Evolutionary conservation across 2,888 invertebrate genomes (phyloP).

Genomic region (Lasius fuliginosus): DNA sequence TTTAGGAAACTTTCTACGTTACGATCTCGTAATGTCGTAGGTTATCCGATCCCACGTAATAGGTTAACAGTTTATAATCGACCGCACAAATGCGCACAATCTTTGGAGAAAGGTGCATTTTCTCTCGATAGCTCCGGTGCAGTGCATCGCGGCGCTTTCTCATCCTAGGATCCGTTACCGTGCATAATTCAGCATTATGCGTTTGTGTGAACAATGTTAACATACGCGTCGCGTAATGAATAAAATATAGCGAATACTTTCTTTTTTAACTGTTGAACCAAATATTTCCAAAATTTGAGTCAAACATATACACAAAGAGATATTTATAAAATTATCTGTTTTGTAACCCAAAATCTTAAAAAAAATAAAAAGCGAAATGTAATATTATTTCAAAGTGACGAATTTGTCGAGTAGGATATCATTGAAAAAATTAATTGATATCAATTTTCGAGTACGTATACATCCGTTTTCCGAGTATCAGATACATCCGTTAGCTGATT

Average conservation of each 20-base stretch:
- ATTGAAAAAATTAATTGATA: background rate
- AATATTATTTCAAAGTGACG: background rate
- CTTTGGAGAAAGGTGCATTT: slow-evolving; percentile 67
- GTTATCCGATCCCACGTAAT: slow-evolving; percentile 79
- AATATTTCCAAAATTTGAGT: background rate
- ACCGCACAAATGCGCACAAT: slow-evolving; percentile 50
- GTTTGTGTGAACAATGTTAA: slow-evolving; percentile 15
- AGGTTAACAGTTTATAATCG: slow-evolving; percentile 80
- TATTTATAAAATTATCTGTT: background rate
- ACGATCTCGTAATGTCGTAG: slow-evolving; percentile 76
- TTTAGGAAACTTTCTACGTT: slow-evolving; percentile 78
- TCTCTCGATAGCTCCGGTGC: slow-evolving; percentile 21
- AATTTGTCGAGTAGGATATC: background rate
- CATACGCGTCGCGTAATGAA: background rate
- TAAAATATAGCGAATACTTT: background rate
- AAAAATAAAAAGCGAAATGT: background rate
- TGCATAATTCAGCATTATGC: slow-evolving; percentile 9
- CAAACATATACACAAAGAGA: background rate
- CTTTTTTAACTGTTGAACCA: background rate
- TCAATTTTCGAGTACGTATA: background rate
- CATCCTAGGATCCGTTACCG: slow-evolving; percentile 32
- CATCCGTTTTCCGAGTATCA: background rate
- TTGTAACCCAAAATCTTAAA: background rate
- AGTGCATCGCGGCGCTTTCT: slow-evolving; percentile 47
- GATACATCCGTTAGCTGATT: background rate